Percentiles rank a stretch among this genome's conserved stretches.
These are phyloP conservation scores for Hippopotamus amphibius DNA, from an alignment of 2,113 vertebrate species.

Conservation along the genomic window DNA sequence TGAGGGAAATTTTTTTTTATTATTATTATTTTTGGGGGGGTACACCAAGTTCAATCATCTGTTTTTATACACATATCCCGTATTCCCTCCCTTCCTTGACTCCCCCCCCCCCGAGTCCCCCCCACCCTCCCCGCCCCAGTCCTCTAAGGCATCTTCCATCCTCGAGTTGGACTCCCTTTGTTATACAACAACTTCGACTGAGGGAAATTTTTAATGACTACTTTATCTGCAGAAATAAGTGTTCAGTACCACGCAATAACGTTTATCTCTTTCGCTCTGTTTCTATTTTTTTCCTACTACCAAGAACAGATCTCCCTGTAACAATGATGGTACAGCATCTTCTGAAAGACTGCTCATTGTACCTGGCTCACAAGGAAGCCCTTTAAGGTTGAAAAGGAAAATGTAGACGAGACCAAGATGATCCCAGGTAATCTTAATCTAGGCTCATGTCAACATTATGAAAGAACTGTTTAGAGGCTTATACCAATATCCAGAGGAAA, in stretches of 20 bases:
- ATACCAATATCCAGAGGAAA: background rate
- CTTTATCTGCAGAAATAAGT: constrained; percentile 34
- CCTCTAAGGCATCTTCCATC: no score
- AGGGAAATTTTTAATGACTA: constrained; percentile 43
- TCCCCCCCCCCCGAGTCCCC: no score
- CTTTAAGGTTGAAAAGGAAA: constrained; percentile 17
- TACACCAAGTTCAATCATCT: no score
- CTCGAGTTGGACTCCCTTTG: no score
- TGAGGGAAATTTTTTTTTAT: constrained; percentile 23
- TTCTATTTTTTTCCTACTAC: constrained; percentile 27
- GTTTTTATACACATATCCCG: no score
- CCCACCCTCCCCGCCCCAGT: no score
- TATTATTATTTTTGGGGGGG: background rate
- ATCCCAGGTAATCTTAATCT: constrained; percentile 7
- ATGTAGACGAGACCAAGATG: background rate
- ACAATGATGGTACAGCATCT: background rate
- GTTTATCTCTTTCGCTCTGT: constrained; percentile 15
- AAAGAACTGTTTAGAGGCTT: background rate
- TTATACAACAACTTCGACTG: background rate
- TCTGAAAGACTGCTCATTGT: background rate
- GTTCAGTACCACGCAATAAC: background rate
- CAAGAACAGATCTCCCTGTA: constrained; percentile 40
- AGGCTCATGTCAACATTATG: background rate
- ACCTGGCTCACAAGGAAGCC: background rate
- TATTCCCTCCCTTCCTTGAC: no score